Base-by-base conservation (phyloP, 2,888 invertebrate genomes). In the Andrena bucephala region DNA sequence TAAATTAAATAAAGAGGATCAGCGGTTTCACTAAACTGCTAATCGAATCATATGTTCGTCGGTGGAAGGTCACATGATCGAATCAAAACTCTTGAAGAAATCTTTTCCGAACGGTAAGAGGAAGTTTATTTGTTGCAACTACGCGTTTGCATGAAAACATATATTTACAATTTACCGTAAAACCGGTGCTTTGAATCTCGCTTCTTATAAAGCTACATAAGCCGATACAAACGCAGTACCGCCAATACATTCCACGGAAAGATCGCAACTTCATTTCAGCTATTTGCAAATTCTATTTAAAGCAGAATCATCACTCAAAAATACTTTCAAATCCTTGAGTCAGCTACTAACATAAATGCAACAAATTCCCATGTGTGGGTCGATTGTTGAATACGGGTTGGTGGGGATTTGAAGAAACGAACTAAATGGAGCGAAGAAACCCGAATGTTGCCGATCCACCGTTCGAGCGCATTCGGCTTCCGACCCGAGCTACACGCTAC, bases 401-500 rank as follows among this genome's bases (percentile, higher is more conserved):
- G 82, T 82, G 82, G 82, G 82, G 75, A 75, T 82, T 67, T 59
- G 57, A 67, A 70, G 82, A 71, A 82, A 75, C 70, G 62, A 62
- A 81, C 70, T 52, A 76, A 76, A 68, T 68, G 52, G 59, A 52
- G 71, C 76, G 82, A 71, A n/a, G 29, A 65, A 31, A 27, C 42
- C 82, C 82, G 82, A 83, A 68, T 50, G 59, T 82, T 69, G 77
- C 77, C 83, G 83, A 83, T 82, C 42, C 57, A 16, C n/a, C n/a
- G 16, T 33, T 83, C 83, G 83, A 71, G 59, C 2, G 13, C 48
- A 60, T 36, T 83, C 83, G 83, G 83, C 48, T 65, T 68, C 33
- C 57, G 31, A 83, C 52, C 74, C 71, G 54, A 77, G 68, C 54
- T 36, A 72, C 75, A 85, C 75, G 71, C 54, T 48, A 29, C 75